Base-by-base conservation (phyloP, 2,797 vertebrate genomes). In the Diglossa cyanea region DNA sequence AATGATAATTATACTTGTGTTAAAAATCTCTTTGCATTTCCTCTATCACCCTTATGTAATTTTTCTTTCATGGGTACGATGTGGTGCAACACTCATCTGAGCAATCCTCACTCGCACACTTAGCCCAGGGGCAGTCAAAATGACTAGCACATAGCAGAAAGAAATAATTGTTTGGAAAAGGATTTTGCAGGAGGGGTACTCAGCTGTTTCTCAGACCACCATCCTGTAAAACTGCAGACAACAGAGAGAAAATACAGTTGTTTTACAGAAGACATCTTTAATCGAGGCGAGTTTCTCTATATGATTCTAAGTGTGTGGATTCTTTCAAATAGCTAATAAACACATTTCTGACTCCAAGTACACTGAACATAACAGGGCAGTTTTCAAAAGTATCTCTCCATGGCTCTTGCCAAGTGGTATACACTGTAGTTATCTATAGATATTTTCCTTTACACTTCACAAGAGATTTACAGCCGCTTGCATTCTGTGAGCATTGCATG, bases 401-500 rank as follows among this genome's bases (percentile, higher is more conserved):
- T 0, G 2, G 26, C 37, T 37, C 40, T 48, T 3, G 2, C 7
- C 2, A 31, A 73, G 55, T 1, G 1, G 54, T 5, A 51, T n/a
- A 71, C 19, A 12, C 35, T 15, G 16, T 13, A 40, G 25, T 50
- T 44, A 91, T 33, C 50, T 57, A 57, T 8, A 86, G 10, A 10
- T 19, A 73, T 88, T 82, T 80, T 61, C 44, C 65, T 65, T 80
- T n/a, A 70, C 33, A 66, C 6, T 16, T 53, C 6, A 5, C 39
- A 50, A 75, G n/a, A 84, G 21, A 47, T 77, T 89, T 84, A 88
- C 7, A 79, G 72, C 28, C 10, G 5, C 37, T 74, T 50, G 31
- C 17, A 17, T 73, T 60, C 71, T 45, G 37, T 4, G 1, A 93
- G 61, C 26, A 31, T 23, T 58, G 66, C 61, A 76, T 26, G 31